Evolutionary conservation across 2,888 invertebrate genomes (phyloP).

Genomic region (Anoplius nigerrimus): DNA sequence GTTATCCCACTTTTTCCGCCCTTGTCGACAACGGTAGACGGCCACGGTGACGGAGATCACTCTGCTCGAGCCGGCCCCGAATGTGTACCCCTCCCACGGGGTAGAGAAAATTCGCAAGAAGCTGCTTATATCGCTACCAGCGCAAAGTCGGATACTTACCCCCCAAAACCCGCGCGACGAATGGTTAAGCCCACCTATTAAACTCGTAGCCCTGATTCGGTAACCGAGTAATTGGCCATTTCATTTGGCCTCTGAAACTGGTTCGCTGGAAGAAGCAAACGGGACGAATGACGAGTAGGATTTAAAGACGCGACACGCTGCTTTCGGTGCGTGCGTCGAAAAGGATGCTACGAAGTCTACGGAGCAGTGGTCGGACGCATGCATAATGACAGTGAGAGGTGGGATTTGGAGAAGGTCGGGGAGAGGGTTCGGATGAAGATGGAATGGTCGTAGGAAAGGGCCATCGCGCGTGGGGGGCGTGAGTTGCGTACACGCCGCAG

Average conservation of each 20-base stretch:
- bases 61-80: conserved; percentile 36
- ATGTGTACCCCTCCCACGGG: not conserved
- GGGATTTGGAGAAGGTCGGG: conserved; percentile 2
- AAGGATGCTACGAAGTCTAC: not conserved
- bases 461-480: conserved; percentile 48
- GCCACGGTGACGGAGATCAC: conserved; percentile 59
- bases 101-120: not conserved
- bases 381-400: conserved; percentile 1
- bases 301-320: too few relatives aligned
- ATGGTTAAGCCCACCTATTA: too few relatives aligned
- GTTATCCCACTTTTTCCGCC: conserved; percentile 68
- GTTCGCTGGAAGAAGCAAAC: too few relatives aligned
- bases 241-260: too few relatives aligned
- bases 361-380: too few relatives aligned
- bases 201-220: too few relatives aligned
- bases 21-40: conserved; percentile 55
- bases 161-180: too few relatives aligned
- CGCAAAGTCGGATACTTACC: too few relatives aligned
- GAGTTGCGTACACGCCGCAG: conserved; percentile 60
- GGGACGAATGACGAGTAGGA: too few relatives aligned
- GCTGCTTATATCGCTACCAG: too few relatives aligned
- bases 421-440: conserved; percentile 18
- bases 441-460: not conserved
- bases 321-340: too few relatives aligned
- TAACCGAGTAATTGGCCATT: too few relatives aligned